Base-by-base conservation (phyloP, 2,888 invertebrate species). In the Leptopilina drosophilae region DNA sequence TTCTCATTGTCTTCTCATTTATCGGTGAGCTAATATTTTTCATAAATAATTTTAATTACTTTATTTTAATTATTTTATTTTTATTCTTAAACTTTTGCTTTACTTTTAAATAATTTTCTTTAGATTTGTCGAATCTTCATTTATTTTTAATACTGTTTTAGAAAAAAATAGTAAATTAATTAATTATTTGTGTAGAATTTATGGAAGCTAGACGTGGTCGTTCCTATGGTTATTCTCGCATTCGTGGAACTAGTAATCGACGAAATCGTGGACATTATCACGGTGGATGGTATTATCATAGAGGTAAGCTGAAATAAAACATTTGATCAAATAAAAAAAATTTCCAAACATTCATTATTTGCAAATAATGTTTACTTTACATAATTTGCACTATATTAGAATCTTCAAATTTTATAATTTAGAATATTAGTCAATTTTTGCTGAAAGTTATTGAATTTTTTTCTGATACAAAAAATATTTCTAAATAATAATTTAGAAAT, bases 211-310 rank as follows among this genome's bases (percentile, higher is more conserved):
- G 62, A 62, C 15, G 62, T 20, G 62, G 62, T 62, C 62, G 62
- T 15, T 62, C 62, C 20, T 62, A 62, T 62, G 62, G 62, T 20
- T 62, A 62, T 62, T 6, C 62, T 9, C 62, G 62, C 9, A 62
- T 20, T 62, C 62, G 62, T 20, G 62, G 62, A 62, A 62, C 8
- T 20, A 20, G 15, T 20, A 62, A 62, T 62, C 20, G 62, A 62
- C 62, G 62, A 62, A 62, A 15, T 62, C 62, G 62, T 20, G 62
- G 62, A 62, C 62, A 62, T 62, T 62, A 62, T 62, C 62, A 62
- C n/a, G 62, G 15, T 20, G 62, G 62, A 62, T 62, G 62, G 62
- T 62, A 62, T 62, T 62, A 62, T 62, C 62, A 62, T 20, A n/a
- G 62, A 62, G 62, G 62, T 62, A 20, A 7, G 46, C 46, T 33